Base-by-base conservation (phyloP, 64 coral and sea anemone species). In the Porites australiensis region DNA sequence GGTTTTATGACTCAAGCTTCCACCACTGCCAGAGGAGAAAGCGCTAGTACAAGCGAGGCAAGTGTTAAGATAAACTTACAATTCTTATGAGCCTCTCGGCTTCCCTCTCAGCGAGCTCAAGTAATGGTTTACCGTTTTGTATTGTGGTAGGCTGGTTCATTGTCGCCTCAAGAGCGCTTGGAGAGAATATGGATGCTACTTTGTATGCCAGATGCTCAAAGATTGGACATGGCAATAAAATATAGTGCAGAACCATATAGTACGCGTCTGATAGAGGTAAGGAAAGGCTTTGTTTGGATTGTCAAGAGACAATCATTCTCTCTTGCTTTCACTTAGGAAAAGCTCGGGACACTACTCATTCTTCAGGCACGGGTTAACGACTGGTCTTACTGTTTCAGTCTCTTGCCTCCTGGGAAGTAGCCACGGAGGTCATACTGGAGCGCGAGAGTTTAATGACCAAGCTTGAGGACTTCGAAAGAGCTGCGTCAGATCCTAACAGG, bases 191-290 rank as follows among this genome's bases (percentile, higher is more conserved):
- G 97, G 97, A 94, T 94, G 8, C 74, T 96, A 19, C 70, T 99
- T 7, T 94, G 91, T 80, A 99, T 96, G 97, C 97, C 97, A 20
- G 94, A 99, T 49, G 67, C 82, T 2, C 88, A 89, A 5, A 87
- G 94, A 72, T 60, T 98, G 14, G 96, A 98, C 61, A 98, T 98
- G 96, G 96, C 96, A 6, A 95, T 98, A 1, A 98, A 98, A 52
- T 98, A 98, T 83, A 98, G 96, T 74, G 91, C 94, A 13, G 96
- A 98, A 21, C 87, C 94, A 3, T 91, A 96, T 47, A 82, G 73
- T 44, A 80, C 93, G 15, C 75, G 20, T 13, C 54, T 98, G 10
- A 59, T 79, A 11, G 88, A 98, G 76, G 96, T 98, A 48, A 93
- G 79, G 11, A 13, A 37, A 46, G 20, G 20, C n/a, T 23, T 20